A percentile compares a stretch with the other conserved stretches of the same genome.
These are phyloP conservation scores for Anoplius nigerrimus DNA, from an alignment of 2,888 invertebrate species.

Conservation along the genomic window DNA sequence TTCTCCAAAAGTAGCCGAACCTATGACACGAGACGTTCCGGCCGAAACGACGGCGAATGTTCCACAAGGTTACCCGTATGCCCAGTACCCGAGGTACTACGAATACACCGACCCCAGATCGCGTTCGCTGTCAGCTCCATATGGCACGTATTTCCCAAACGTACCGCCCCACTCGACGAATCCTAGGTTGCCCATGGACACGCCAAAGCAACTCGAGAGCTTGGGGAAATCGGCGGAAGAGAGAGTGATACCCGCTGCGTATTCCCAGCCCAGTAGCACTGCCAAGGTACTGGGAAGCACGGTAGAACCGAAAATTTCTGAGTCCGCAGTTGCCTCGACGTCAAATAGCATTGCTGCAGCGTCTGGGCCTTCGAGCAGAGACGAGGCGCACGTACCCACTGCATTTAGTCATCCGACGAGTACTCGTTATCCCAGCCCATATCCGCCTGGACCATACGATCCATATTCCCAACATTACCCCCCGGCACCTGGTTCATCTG, in stretches of 20 bases:
- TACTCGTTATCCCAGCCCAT: constrained; percentile 67
- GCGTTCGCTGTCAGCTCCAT: constrained; percentile 65
- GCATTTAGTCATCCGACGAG: constrained; percentile 71
- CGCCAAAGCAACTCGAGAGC: constrained; percentile 49
- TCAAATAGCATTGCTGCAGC: constrained; percentile 43
- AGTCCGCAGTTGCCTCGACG: constrained; percentile 49
- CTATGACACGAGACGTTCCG: constrained; percentile 37
- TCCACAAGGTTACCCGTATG: constrained; percentile 70
- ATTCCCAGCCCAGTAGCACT: constrained; percentile 53
- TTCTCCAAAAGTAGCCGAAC: constrained; percentile 45
- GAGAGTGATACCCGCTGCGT: constrained; percentile 48
- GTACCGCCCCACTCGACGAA: constrained; percentile 61
- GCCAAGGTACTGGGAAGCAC: constrained; percentile 53
- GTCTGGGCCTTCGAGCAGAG: constrained; percentile 51
- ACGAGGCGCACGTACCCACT: constrained; percentile 68
- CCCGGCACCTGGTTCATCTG: constrained; percentile 67
- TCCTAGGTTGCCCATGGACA: constrained; percentile 52
- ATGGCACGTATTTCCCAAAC: constrained; percentile 68
- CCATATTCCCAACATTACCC: constrained; percentile 73
- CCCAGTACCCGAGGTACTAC: constrained; percentile 71
- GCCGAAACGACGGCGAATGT: constrained; percentile 48
- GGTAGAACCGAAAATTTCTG: constrained; percentile 41
- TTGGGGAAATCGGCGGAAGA: constrained; percentile 51
- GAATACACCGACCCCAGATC: constrained; percentile 70
- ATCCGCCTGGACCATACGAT: constrained; percentile 71